phyloP scores from a whole-genome alignment of 2,888 invertebrate species.

The Serrognathus titanus region DNA sequence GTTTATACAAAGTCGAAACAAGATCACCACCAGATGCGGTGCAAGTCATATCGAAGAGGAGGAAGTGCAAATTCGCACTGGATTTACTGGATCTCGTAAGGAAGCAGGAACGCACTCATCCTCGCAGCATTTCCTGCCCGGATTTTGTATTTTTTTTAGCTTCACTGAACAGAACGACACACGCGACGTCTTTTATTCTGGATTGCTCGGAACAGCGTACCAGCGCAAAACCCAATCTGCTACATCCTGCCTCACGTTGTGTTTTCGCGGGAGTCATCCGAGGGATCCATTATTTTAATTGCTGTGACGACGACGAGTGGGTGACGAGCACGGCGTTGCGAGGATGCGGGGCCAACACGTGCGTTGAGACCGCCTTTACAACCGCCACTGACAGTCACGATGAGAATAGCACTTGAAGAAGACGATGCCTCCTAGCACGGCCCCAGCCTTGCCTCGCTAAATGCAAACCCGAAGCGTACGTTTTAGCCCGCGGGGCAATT shows the following conservation, averaged over 20 bases:
- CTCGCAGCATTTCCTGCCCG: neutral
- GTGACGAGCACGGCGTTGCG: neutral
- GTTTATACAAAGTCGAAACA: constrained; percentile 28
- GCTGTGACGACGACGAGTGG: neutral
- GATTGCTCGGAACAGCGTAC: neutral
- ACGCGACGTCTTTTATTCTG: neutral
- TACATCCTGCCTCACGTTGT: constrained; percentile 11
- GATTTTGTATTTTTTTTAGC: neutral
- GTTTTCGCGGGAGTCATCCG: constrained; percentile 10
- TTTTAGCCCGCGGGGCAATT: constrained; percentile 6
- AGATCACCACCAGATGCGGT: constrained; percentile 25
- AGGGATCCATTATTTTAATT: constrained; percentile 14
- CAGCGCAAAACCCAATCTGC: constrained; percentile 10
- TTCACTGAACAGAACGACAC: neutral
- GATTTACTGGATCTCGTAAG: too few relatives aligned
- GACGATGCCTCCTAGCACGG: constrained; percentile 8
- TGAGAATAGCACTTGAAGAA: constrained; percentile 31
- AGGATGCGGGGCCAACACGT: constrained; percentile 14
- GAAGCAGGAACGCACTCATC: too few relatives aligned
- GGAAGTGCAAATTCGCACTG: neutral
- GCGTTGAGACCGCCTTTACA: constrained; percentile 10
- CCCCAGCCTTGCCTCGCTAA: constrained; percentile 20
- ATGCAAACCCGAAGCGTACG: constrained; percentile 20
- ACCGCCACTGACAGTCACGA: constrained; percentile 17
- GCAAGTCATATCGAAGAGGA: constrained; percentile 12